phyloP scores from a whole-genome alignment of 1,140 invertebrate genomes.

The Bombyx mandarina region DNA sequence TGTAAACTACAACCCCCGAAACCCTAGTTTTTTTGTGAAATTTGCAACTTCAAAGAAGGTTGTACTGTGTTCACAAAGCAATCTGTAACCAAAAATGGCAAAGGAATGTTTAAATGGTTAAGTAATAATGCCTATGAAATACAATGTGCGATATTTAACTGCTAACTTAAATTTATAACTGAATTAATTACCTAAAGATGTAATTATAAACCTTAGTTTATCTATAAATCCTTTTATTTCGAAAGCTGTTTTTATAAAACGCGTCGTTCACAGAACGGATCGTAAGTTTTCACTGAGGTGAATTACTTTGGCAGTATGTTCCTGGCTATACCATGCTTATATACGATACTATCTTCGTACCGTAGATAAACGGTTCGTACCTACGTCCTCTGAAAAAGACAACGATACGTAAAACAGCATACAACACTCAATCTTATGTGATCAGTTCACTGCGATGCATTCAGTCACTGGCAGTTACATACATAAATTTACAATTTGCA shows the following conservation, averaged over 20 bases:
- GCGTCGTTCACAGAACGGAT: slow-evolving; percentile 69
- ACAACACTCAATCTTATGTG: slow-evolving; percentile 36
- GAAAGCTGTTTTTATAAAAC: slow-evolving; percentile 56
- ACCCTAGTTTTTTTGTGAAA: not conserved
- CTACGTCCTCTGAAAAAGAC: slow-evolving; percentile 47
- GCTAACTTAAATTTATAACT: slow-evolving; percentile 70
- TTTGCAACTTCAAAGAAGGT: no score
- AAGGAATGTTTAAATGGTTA: slow-evolving; percentile 69
- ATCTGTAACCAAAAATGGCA: slow-evolving; percentile 54
- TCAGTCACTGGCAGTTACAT: slow-evolving; percentile 43
- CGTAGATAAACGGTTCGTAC: slow-evolving; percentile 35
- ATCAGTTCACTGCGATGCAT: slow-evolving; percentile 66
- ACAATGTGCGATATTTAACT: slow-evolving; percentile 64
- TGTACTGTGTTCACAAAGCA: slow-evolving; percentile 32
- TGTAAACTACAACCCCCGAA: slow-evolving; percentile 8
- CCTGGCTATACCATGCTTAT: slow-evolving; percentile 47
- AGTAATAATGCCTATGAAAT: slow-evolving; percentile 69
- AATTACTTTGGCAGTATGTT: slow-evolving; percentile 67
- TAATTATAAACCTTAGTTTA: slow-evolving; percentile 62
- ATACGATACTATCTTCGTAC: slow-evolving; percentile 37
- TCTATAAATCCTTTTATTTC: slow-evolving; percentile 59
- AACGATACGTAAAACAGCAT: slow-evolving; percentile 59
- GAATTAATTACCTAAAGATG: slow-evolving; percentile 63
- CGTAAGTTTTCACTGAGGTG: slow-evolving; percentile 55
- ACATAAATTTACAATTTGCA: slow-evolving; percentile 66